Conservation (phyloP, 1,140 invertebrate genomes). For the Pissodes strobi region DNA sequence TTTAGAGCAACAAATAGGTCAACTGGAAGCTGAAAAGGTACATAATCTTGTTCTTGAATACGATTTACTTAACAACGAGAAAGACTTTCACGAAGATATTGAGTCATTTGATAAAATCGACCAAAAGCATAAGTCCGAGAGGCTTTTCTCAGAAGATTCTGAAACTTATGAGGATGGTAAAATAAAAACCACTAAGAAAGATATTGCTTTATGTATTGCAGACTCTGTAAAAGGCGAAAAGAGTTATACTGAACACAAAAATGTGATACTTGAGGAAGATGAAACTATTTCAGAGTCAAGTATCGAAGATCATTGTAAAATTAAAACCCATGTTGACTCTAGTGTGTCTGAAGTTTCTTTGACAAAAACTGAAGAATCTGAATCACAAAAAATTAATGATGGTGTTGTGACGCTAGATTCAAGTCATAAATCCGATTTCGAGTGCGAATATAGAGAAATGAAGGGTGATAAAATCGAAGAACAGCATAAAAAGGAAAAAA, state of each 20-base stretch:
- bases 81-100: constrained; percentile 36
- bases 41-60: constrained; percentile 64
- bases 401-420: constrained; percentile 8
- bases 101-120: constrained; percentile 49
- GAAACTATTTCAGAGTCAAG: constrained; percentile 44
- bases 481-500: background rate
- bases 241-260: constrained; percentile 36
- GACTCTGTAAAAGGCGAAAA: constrained; percentile 45
- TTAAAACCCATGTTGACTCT: constrained; percentile 41
- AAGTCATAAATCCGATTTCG: constrained; percentile 2
- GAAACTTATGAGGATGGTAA: constrained; percentile 42
- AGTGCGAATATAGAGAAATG: constrained; percentile 12
- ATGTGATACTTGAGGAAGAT: constrained; percentile 49
- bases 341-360: constrained; percentile 27
- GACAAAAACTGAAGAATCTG: constrained; percentile 32
- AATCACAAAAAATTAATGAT: constrained; percentile 27
- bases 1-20: constrained; percentile 58
- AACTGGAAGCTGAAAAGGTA: constrained; percentile 61
- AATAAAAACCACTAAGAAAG: constrained; percentile 32
- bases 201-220: constrained; percentile 37
- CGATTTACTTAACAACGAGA: constrained; percentile 27
- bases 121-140: constrained; percentile 41
- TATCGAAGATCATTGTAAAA: constrained; percentile 44
- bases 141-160: constrained; percentile 43
- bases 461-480: constrained; percentile 11